Percentiles rank a stretch among this genome's conserved stretches.
Evolutionary conservation across 2,888 invertebrate genomes (phyloP).

Genomic region (Chymomyza caudatula): DNA sequence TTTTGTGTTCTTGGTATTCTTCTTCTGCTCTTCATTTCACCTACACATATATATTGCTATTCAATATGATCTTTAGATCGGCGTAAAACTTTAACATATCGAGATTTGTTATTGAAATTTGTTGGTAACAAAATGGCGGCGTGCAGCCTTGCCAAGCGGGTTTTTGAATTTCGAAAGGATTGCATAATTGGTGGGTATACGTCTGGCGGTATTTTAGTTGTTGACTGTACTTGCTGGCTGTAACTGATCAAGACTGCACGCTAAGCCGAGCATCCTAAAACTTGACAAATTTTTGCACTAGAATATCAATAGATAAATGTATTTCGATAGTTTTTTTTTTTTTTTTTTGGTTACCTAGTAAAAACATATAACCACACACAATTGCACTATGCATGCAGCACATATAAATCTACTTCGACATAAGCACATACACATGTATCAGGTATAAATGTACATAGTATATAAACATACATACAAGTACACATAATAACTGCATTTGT

Average conservation of each 20-base stretch:
- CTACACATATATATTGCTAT: neutral
- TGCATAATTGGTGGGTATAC: neutral
- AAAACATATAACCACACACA: neutral
- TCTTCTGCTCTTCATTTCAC: neutral
- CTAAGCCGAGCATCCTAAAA: neutral
- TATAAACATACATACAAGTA: constrained; percentile 7
- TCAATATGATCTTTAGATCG: constrained; percentile 1
- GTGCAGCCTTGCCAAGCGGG: neutral
- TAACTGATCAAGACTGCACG: too few species aligned
- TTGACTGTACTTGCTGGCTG: neutral
- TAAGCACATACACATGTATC: neutral
- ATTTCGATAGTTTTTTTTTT: neutral
- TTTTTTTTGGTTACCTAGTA: neutral
- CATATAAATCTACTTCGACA: neutral
- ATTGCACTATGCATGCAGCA: neutral
- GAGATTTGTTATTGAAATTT: neutral
- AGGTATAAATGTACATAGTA: neutral
- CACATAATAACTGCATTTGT: constrained; percentile 2
- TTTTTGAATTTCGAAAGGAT: neutral
- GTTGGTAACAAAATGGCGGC: neutral
- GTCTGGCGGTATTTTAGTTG: neutral
- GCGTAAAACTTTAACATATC: neutral
- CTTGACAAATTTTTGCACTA: neutral
- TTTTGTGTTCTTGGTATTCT: neutral
- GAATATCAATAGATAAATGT: too few species aligned